Conservation (phyloP, 2,797 vertebrate species). For the Sylvilagus floridanus region DNA sequence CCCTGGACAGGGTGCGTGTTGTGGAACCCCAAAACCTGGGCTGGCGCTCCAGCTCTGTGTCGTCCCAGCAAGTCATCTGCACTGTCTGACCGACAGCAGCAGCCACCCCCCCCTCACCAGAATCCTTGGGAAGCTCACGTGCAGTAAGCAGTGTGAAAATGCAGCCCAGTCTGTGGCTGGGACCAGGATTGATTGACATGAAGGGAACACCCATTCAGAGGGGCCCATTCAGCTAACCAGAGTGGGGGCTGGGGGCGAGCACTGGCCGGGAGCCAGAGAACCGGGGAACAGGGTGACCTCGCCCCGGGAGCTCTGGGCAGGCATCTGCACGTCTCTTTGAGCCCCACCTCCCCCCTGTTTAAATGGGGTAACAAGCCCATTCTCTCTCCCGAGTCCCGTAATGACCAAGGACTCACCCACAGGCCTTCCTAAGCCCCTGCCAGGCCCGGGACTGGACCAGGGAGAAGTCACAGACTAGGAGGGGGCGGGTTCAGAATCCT, state of each 20-base stretch:
- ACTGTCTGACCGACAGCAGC: not conserved
- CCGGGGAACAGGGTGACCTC: not conserved
- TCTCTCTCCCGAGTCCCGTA: not conserved
- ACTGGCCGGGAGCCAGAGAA: not conserved
- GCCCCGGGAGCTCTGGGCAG: fast-evolving
- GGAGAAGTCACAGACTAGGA: not conserved
- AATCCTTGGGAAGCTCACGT: not conserved
- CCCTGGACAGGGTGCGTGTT: not conserved
- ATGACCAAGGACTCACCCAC: not conserved
- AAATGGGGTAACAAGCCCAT: not conserved
- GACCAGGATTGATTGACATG: not conserved
- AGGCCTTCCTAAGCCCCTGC: not conserved
- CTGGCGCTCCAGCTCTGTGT: not conserved
- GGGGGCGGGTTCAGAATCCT: not conserved
- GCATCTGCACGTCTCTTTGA: not conserved
- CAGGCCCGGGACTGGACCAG: not conserved
- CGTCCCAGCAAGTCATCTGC: not conserved
- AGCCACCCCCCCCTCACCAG: not conserved
- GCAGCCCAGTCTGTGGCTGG: not conserved
- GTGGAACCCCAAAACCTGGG: not conserved
- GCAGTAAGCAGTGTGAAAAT: not conserved
- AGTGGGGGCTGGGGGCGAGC: not conserved
- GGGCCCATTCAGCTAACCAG: not conserved
- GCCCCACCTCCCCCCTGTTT: not conserved
- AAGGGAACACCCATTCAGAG: not conserved